These are phyloP conservation scores for Acomys russatus DNA, from an alignment of 2,797 vertebrate genomes.

Conservation along the genomic window DNA sequence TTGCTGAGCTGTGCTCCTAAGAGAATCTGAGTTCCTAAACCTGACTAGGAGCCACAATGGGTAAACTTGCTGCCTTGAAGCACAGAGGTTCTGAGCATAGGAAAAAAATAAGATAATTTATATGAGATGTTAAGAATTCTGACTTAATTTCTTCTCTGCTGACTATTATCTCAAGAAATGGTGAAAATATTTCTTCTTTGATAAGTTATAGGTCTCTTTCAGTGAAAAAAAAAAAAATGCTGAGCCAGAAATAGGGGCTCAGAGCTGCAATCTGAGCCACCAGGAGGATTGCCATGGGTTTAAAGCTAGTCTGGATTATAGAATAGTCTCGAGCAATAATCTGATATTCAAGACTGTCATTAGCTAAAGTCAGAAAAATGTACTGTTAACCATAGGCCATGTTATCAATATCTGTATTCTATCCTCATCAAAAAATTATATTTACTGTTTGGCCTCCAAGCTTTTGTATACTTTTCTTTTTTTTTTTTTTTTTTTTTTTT, in stretches of 20 bases:
- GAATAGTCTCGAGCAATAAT: neutral
- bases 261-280: neutral
- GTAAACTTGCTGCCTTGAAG: constrained; percentile 38
- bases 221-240: constrained; percentile 41
- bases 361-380: constrained; percentile 21
- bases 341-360: neutral
- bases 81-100: neutral
- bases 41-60: neutral
- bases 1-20: neutral
- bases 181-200: constrained; percentile 43
- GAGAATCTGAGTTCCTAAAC: neutral
- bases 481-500: too few species aligned
- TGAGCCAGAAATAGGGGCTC: neutral
- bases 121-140: neutral
- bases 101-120: neutral
- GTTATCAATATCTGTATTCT: constrained; percentile 5
- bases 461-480: neutral
- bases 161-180: constrained; percentile 47
- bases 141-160: constrained; percentile 32
- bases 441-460: constrained; percentile 8
- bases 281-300: neutral
- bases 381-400: constrained; percentile 6
- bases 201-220: neutral
- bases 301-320: neutral
- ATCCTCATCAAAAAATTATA: neutral